Evolutionary conservation across 2,797 vertebrate genomes (phyloP), one percentile per base, ranked within the genome.

Genomic region (Poecilia wingei): DNA sequence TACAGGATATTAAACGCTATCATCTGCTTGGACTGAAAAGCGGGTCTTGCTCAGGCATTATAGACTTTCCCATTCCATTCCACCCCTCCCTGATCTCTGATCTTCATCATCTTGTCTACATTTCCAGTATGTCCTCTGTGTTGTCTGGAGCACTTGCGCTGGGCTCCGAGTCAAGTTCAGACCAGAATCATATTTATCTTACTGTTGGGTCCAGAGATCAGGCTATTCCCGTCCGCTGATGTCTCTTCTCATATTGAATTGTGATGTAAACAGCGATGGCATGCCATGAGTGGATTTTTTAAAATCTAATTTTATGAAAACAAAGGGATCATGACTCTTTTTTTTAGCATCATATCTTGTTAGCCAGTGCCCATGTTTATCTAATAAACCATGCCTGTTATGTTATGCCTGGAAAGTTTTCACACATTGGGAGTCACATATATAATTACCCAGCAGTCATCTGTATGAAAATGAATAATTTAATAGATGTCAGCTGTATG

Each of bases 51-150:
- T 66, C 75, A 76, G 45, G 45, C 57, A 64, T 61, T 59, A 76
- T 76, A 31, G 57, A 64, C 57, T 45, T 59, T 76, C 43, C 43
- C n/a, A 39, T 53, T 47, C 61, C 72, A 53, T 41, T 73, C 47
- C 25, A 31, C 31, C 46, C 33, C 33, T 36, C 61, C 25, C 74
- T 28, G 33, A 68, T 71, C 39, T 75, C 72, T 55, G 45, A 53
- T 53, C 78, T 45, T 74, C 57, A 68, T 59, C 43, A 80, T 75
- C n/a, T 71, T 69, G 61, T 69, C 22, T 39, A 76, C 61, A 76
- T 76, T 68, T 76, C 49, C 46, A 76, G 45, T 68, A 76, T 76
- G 75, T 51, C 61, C 36, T 68, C 46, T 36, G 41, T 61, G 74
- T 61, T 53, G 59, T 76, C 41, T 68, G 66, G 31, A 49, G 33